These are phyloP conservation scores for Drosophila tropicalis DNA, from an alignment of 1,140 invertebrate species.

Conservation along the genomic window DNA sequence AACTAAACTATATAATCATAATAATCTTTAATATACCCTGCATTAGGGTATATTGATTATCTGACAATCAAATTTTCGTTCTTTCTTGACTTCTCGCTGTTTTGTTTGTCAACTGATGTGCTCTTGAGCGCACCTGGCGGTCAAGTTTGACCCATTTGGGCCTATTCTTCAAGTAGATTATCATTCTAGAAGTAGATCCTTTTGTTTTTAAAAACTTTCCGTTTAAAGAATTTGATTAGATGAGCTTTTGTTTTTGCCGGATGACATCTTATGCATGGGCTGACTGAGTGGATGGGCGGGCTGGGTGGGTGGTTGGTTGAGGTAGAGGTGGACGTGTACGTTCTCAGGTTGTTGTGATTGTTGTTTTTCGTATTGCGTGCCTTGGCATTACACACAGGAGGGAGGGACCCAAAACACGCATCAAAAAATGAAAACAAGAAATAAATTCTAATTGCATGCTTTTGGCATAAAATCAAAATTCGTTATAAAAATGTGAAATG, in stretches of 20 bases:
- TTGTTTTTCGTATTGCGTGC: constrained; percentile 7
- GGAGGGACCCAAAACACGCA: constrained; percentile 12
- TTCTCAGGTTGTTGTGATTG: background rate
- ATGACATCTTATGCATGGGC: background rate
- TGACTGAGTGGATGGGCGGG: background rate
- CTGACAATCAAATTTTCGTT: no score
- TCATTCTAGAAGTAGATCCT: no score
- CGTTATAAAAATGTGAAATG: constrained; percentile 63
- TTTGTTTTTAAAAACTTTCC: no score
- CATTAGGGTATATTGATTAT: no score
- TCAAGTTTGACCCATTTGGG: no score
- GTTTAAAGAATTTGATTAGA: no score
- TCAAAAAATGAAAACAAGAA: constrained; percentile 45
- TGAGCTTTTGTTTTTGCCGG: background rate
- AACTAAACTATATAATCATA: no score
- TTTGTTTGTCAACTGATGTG: no score
- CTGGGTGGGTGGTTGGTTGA: background rate
- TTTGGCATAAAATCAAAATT: constrained; percentile 79
- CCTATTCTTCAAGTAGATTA: no score
- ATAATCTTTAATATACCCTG: no score
- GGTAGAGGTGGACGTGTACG: background rate
- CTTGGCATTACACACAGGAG: constrained; percentile 16
- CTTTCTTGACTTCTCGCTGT: no score
- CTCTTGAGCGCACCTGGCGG: no score
- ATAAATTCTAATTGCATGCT: constrained; percentile 77